Conservation (phyloP, 2,113 vertebrate genomes). For the Tauraco erythrolophus region DNA sequence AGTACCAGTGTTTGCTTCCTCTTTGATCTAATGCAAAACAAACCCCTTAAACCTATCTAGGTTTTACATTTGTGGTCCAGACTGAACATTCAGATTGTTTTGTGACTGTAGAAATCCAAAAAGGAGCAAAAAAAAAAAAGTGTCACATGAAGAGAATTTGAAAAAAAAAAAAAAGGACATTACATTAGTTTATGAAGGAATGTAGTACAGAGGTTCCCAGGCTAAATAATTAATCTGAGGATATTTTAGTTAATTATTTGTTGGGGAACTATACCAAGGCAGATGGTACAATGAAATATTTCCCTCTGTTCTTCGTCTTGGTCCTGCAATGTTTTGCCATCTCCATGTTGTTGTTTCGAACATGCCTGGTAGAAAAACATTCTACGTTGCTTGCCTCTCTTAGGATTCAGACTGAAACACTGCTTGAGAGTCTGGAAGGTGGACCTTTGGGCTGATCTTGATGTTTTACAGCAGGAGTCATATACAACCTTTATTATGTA, state of each 20-base stretch:
- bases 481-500: background rate
- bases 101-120: background rate
- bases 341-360: background rate
- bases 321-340: background rate
- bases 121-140: background rate
- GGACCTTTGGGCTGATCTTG: background rate
- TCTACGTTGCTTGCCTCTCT: background rate
- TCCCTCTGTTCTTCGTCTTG: background rate
- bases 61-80: background rate
- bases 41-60: background rate
- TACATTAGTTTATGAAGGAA: background rate
- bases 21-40: background rate
- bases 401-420: background rate
- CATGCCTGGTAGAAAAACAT: accelerated
- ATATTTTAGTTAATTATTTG: background rate
- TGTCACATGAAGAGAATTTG: background rate
- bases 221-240: background rate
- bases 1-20: background rate
- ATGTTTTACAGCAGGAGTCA: background rate
- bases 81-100: background rate
- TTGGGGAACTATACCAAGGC: background rate
- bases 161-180: background rate
- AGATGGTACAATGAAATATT: background rate
- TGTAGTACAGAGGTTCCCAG: background rate
- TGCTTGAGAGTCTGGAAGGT: background rate